These are phyloP conservation scores for Cygnus buccinator DNA, from an alignment of 2,113 vertebrate species.

Conservation along the genomic window DNA sequence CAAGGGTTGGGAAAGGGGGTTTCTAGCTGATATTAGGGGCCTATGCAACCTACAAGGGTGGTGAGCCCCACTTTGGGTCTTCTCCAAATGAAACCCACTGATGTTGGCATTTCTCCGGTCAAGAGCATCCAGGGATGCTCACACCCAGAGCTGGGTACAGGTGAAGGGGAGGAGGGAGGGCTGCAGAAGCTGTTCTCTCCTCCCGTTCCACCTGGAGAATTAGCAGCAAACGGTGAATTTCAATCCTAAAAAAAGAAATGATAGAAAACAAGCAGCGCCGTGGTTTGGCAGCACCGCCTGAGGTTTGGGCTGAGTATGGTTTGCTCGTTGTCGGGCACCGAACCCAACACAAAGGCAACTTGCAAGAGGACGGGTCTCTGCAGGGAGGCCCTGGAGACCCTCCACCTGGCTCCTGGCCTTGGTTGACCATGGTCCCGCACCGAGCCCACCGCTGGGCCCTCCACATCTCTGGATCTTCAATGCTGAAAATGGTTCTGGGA, in stretches of 20 bases:
- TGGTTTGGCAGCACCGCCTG: neutral
- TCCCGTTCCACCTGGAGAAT: neutral
- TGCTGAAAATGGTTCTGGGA: neutral
- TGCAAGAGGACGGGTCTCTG: neutral
- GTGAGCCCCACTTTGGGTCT: neutral
- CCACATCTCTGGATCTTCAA: neutral
- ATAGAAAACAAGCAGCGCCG: neutral
- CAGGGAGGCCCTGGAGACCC: neutral
- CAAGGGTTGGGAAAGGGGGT: fast-evolving
- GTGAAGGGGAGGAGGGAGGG: neutral
- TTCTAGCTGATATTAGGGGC: neutral
- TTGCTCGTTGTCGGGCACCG: fast-evolving
- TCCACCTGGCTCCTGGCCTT: neutral
- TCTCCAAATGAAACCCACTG: fast-evolving
- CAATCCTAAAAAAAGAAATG: neutral
- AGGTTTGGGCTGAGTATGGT: neutral
- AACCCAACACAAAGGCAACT: neutral
- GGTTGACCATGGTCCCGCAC: fast-evolving
- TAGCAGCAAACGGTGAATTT: neutral
- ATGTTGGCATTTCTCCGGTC: neutral
- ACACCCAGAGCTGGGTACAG: neutral
- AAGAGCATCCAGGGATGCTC: neutral
- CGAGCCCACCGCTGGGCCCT: neutral
- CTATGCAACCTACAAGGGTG: neutral
- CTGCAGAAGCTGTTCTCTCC: neutral